A percentile compares a stretch with the other conserved stretches of the same genome.
These are phyloP conservation scores for Orius insidiosus DNA, from an alignment of 1,140 invertebrate genomes.

Conservation along the genomic window DNA sequence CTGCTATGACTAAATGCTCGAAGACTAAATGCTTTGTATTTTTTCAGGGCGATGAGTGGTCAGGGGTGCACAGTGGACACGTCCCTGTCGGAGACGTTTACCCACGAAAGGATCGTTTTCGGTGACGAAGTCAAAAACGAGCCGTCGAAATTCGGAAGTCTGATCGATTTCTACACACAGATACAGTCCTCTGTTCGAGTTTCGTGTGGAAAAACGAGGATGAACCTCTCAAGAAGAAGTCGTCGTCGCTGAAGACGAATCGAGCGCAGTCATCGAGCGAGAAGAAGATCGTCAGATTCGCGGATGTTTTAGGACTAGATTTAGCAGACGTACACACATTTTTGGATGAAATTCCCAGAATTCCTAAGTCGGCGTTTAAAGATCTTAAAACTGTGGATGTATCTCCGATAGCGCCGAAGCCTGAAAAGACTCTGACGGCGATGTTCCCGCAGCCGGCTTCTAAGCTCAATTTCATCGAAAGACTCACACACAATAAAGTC, in stretches of 20 bases:
- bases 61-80: conserved; percentile 4
- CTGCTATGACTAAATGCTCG: too few relatives aligned
- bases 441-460: conserved; percentile 70
- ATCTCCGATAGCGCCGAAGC: conserved; percentile 14
- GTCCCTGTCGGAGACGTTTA: conserved; percentile 3
- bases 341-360: conserved; percentile 70
- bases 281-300: conserved; percentile 37
- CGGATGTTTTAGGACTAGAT: conserved; percentile 83
- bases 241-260: conserved; percentile 2
- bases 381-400: conserved; percentile 42
- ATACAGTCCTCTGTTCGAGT: not conserved
- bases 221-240: not conserved
- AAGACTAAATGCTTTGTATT: not conserved
- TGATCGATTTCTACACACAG: conserved; percentile 7
- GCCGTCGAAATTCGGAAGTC: not conserved
- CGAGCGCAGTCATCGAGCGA: not conserved
- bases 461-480: conserved; percentile 56
- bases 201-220: conserved; percentile 1
- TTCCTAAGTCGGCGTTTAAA: conserved; percentile 69
- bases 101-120: conserved; percentile 2
- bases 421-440: conserved; percentile 33
- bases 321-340: conserved; percentile 79
- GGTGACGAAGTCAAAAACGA: not conserved
- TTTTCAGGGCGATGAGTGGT: conserved; percentile 5
- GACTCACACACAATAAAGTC: conserved; percentile 50